Base-by-base conservation (phyloP, 2,888 invertebrate species). In the Agonum fuliginosum region DNA sequence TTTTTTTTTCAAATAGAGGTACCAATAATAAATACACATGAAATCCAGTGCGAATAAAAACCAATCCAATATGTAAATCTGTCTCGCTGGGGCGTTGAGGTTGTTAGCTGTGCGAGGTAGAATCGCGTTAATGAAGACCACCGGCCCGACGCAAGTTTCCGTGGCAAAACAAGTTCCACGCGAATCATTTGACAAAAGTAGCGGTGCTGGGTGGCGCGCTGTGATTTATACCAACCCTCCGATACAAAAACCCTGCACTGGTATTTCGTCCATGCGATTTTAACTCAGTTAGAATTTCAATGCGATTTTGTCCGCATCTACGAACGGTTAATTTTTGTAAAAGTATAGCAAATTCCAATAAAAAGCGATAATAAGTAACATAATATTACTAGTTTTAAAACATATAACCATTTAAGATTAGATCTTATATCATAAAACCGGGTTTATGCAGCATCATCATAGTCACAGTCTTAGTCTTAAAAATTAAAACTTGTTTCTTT, bases 151-250 rank as follows among this genome's bases (percentile, higher is more conserved):
- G 37, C 37, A 67, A 67, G 41, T 67, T 67, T 37, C 22, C 67
- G 41, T 22, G 22, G 67, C 67, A 67, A 67, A 67, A 67, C 67
- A 67, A 14, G 41, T 14, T 54, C 8, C 22, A 22, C 24, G 20
- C 22, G 24, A 54, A 24, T 54, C 54, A 54, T 54, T 54, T 22
- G 54, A 54, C 54, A 54, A 54, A 54, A 54, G 54, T 54, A 54
- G 12, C 67, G 41, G 17, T 12, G 12, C 24, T 67, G 67, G 67
- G 41, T 67, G 67, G 67, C 12, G 4, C 41, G 12, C 20, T 37
- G 67, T 67, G 67, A 67, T 67, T 67, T 67, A 67, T 67, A 41
- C 41, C 30, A 27, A 27, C 48, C 27, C 22, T 51, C 22, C 67
- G 4, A 67, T 67, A 20, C 67, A 67, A 67, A 67, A 67, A 67